These are phyloP conservation scores for Osedax frankpressi DNA, from an alignment of 2,888 invertebrate species.

Conservation along the genomic window DNA sequence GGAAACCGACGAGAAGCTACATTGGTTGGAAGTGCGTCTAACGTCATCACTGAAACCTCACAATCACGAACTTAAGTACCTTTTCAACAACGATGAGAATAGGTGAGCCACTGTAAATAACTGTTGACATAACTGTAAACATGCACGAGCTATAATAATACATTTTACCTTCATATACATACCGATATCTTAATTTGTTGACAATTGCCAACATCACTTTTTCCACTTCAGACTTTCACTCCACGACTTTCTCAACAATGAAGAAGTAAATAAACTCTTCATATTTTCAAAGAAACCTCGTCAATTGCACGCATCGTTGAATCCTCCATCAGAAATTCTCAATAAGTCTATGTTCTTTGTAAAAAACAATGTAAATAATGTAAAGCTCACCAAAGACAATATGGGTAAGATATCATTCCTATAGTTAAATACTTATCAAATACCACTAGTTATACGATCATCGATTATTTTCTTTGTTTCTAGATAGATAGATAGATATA, in stretches of 20 bases:
- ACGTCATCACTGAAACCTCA: constrained; percentile 40
- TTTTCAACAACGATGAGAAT: constrained; percentile 44
- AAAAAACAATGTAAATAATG: constrained; percentile 41
- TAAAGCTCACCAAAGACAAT: constrained; percentile 43
- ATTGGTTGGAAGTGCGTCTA: constrained; percentile 43
- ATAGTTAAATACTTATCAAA: too few relatives aligned
- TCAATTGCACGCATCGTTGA: constrained; percentile 37
- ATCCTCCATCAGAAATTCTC: constrained; percentile 38
- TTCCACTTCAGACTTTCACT: constrained; percentile 40
- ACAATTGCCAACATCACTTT: not conserved
- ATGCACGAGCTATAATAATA: not conserved
- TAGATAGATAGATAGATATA: too few relatives aligned
- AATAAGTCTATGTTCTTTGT: constrained; percentile 43
- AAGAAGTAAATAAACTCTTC: constrained; percentile 42
- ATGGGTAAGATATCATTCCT: too few relatives aligned
- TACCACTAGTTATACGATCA: too few relatives aligned
- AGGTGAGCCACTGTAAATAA: constrained; percentile 36
- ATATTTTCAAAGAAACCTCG: constrained; percentile 34
- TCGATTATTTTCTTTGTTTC: too few relatives aligned
- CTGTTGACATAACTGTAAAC: not conserved
- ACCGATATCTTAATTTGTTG: not conserved
- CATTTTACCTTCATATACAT: not conserved
- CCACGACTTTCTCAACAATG: constrained; percentile 45
- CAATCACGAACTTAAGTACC: constrained; percentile 43
- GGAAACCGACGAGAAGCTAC: constrained; percentile 39